Percentiles rank a stretch among this genome's conserved stretches.
Conservation (phyloP, 2,888 invertebrate species). For the Dasypolia templi region DNA sequence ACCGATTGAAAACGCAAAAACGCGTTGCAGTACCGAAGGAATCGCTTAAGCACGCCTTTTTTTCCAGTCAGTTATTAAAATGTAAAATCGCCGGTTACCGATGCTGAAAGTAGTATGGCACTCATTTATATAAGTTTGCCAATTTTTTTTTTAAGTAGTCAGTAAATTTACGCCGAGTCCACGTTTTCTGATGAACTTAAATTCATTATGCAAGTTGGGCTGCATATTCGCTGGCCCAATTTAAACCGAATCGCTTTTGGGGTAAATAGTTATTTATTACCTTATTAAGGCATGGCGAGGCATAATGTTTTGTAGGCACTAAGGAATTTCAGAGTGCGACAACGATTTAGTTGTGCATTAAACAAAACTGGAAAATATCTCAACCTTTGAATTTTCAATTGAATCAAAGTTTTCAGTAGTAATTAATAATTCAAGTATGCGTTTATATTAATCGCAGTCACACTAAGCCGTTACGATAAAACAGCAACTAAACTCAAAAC, state of each 20-base stretch:
- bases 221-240: constrained; percentile 75
- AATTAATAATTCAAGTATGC: not conserved
- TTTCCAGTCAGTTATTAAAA: not conserved
- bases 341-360: constrained; percentile 17
- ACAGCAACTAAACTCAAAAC: not conserved
- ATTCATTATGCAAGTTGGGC: constrained; percentile 82
- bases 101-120: not conserved
- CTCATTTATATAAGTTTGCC: constrained; percentile 66
- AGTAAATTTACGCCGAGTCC: constrained; percentile 76
- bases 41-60: not conserved
- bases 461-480: constrained; percentile 8
- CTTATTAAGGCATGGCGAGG: constrained; percentile 70
- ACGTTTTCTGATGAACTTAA: constrained; percentile 75
- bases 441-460: constrained; percentile 11
- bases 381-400: not conserved
- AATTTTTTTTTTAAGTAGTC: constrained; percentile 81
- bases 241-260: constrained; percentile 75
- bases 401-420: not conserved
- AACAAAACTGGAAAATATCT: not conserved
- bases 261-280: constrained; percentile 79
- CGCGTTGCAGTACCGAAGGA: not conserved
- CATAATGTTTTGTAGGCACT: constrained; percentile 60
- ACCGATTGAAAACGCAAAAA: not conserved
- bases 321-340: constrained; percentile 45
- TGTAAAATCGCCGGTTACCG: not conserved